Evolutionary conservation across 2,797 vertebrate genomes (phyloP).

Genomic region (Melanotaenia nigrans): DNA sequence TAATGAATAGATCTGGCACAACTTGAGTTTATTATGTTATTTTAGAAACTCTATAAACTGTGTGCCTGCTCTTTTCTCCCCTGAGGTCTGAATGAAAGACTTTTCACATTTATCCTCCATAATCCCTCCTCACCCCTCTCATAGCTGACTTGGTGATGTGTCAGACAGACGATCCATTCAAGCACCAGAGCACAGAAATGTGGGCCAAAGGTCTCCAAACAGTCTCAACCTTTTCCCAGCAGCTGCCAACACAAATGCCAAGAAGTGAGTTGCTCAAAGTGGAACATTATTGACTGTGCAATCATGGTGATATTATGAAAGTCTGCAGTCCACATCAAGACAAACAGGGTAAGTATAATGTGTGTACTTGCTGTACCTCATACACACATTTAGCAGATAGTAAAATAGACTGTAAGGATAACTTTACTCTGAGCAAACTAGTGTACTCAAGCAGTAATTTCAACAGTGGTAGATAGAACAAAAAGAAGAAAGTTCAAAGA

Average conservation of each 20-base stretch:
- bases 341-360: not conserved
- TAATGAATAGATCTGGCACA: not conserved
- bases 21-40: not conserved
- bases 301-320: conserved; percentile 22
- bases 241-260: conserved; percentile 40
- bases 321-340: not conserved
- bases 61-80: conserved; percentile 2
- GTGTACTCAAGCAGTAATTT: not conserved
- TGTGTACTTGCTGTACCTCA: not conserved
- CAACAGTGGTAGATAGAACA: not conserved
- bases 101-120: conserved; percentile 12
- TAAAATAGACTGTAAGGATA: not conserved
- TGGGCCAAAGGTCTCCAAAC: conserved; percentile 72
- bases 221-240: conserved; percentile 48
- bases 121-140: not conserved
- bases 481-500: not conserved
- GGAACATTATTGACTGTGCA: conserved; percentile 17
- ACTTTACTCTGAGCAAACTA: not conserved
- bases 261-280: conserved; percentile 36
- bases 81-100: conserved; percentile 19
- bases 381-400: not conserved
- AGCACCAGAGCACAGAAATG: conserved; percentile 36
- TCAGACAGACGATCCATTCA: conserved; percentile 64
- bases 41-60: not conserved
- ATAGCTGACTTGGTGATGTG: conserved; percentile 7